phyloP scores from a whole-genome alignment of 2,888 invertebrate species.

The Agonopterix alstromeriana region DNA sequence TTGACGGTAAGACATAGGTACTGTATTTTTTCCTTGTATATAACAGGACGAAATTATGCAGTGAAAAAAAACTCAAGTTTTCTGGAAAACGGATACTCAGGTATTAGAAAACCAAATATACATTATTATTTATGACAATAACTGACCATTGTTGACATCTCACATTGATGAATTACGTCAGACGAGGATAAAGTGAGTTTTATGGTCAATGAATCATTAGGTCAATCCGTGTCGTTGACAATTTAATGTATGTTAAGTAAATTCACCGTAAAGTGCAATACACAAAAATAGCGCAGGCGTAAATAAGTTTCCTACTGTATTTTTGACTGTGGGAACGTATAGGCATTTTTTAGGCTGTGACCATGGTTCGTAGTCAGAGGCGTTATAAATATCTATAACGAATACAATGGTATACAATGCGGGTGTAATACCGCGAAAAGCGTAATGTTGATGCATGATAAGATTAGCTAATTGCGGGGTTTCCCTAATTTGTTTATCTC shows the following conservation, averaged over 20 bases:
- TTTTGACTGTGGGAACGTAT: slow-evolving; percentile 16
- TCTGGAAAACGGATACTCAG: too few relatives aligned
- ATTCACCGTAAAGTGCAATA: slow-evolving; percentile 24
- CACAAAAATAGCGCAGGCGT: slow-evolving; percentile 25
- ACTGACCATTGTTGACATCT: slow-evolving; percentile 28
- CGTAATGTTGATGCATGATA: slow-evolving; percentile 25
- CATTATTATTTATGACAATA: slow-evolving; percentile 22
- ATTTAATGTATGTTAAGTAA: slow-evolving; percentile 59
- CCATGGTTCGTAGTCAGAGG: slow-evolving; percentile 35
- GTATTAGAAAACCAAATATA: slow-evolving; percentile 8
- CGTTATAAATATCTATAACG: slow-evolving; percentile 27
- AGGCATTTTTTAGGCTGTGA: slow-evolving; percentile 37
- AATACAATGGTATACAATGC: slow-evolving; percentile 53
- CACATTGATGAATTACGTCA: slow-evolving; percentile 54
- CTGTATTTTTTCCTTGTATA: too few relatives aligned
- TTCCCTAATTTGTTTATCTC: slow-evolving; percentile 41
- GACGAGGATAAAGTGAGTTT: slow-evolving; percentile 57
- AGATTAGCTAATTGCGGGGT: slow-evolving; percentile 46
- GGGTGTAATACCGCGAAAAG: slow-evolving; percentile 50
- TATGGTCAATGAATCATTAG: slow-evolving; percentile 71
- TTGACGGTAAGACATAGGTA: too few relatives aligned
- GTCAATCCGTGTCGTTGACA: slow-evolving; percentile 67
- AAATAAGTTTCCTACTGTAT: slow-evolving; percentile 27
- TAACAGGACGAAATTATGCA: too few relatives aligned
- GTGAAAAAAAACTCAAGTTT: too few relatives aligned